phyloP scores from a whole-genome alignment of 2,888 invertebrate species.

The Synergus laeviventris region DNA sequence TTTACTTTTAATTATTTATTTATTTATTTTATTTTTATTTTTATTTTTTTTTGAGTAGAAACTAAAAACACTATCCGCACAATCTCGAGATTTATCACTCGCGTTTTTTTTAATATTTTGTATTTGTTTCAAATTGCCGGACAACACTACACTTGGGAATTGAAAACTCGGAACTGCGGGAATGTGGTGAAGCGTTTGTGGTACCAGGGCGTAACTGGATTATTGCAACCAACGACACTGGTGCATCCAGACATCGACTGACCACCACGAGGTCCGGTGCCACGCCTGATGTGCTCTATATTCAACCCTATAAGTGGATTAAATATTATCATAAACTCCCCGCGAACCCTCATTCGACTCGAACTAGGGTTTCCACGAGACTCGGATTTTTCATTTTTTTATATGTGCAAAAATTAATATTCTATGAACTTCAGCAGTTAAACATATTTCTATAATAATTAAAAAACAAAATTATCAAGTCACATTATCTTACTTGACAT shows the following conservation, averaged over 20 bases:
- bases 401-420: neutral
- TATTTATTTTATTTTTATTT: neutral
- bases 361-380: constrained; percentile 32
- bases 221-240: constrained; percentile 48
- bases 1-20: neutral
- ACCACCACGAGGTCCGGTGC: constrained; percentile 49
- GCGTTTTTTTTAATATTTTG: constrained; percentile 39
- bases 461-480: too few relatives aligned
- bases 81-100: neutral
- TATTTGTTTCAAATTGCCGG: constrained; percentile 18
- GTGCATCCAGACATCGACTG: constrained; percentile 50
- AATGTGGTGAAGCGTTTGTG: constrained; percentile 10
- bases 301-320: constrained; percentile 58
- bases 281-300: constrained; percentile 55
- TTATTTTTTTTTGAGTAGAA: neutral
- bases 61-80: neutral
- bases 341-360: constrained; percentile 34
- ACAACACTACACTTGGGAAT: constrained; percentile 26
- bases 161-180: constrained; percentile 33
- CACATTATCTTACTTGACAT: too few relatives aligned
- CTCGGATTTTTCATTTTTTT: neutral
- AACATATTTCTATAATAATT: neutral
- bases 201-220: constrained; percentile 50
- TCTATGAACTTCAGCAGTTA: neutral
- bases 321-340: constrained; percentile 59